phyloP scores from a whole-genome alignment of 1,140 invertebrate genomes.

The Drosophila melanica region DNA sequence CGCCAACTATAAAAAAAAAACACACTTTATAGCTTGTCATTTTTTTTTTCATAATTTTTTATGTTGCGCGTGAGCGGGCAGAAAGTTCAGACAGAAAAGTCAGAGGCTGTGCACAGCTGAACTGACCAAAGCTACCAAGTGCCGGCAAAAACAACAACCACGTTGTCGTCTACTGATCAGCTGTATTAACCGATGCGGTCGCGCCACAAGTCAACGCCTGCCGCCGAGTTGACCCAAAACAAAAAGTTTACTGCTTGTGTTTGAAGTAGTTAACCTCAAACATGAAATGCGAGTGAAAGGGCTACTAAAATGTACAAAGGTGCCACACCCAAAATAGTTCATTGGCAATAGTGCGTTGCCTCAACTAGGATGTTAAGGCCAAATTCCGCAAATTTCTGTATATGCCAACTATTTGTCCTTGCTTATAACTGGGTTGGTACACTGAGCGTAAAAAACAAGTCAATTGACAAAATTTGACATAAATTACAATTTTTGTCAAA shows the following conservation, averaged over 20 bases:
- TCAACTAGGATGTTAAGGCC: not conserved
- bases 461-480: too few species aligned
- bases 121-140: constrained; percentile 55
- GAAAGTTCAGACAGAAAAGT: constrained; percentile 44
- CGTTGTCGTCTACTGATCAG: constrained; percentile 19
- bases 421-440: not conserved
- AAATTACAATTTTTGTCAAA: too few species aligned
- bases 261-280: constrained; percentile 19
- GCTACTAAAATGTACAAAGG: not conserved
- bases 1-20: constrained; percentile 48
- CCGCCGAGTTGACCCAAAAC: constrained; percentile 41
- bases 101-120: constrained; percentile 28
- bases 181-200: not conserved
- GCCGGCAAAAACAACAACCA: constrained; percentile 9
- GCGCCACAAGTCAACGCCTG: constrained; percentile 37
- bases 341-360: not conserved
- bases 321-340: not conserved
- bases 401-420: too few species aligned
- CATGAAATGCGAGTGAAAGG: constrained; percentile 38
- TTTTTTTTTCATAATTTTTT: constrained; percentile 9
- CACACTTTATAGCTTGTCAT: constrained; percentile 45
- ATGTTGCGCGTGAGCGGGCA: constrained; percentile 52
- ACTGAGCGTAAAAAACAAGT: too few species aligned
- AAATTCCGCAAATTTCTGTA: too few species aligned
- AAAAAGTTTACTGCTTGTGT: constrained; percentile 5